Evolutionary conservation across 2,888 invertebrate species (phyloP).

Genomic region (Cyaniris semiargus): DNA sequence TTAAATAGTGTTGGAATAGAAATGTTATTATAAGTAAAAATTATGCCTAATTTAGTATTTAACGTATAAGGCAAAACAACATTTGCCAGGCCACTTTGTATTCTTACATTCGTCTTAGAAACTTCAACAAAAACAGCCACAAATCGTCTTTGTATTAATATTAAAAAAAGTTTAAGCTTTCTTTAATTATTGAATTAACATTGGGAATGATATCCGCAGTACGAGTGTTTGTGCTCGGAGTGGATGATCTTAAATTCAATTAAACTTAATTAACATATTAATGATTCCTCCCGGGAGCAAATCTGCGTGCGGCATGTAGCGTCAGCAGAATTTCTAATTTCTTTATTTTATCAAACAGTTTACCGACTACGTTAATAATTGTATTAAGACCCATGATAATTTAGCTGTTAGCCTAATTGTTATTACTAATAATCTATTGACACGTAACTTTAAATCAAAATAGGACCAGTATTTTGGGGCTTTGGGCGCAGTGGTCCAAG

Average conservation of each 20-base stretch:
- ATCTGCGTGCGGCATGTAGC: neutral
- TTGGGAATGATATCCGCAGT: neutral
- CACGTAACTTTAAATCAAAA: no score
- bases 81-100: no score
- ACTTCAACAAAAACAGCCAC: neutral
- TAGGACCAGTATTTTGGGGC: no score
- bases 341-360: neutral
- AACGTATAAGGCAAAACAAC: no score
- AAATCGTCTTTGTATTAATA: neutral
- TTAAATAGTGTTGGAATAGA: no score
- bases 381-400: no score
- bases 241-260: conserved; percentile 15
- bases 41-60: no score
- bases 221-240: neutral
- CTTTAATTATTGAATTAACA: neutral
- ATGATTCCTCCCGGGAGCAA: neutral
- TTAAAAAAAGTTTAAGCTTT: neutral
- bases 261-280: conserved; percentile 6
- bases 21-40: no score
- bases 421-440: no score
- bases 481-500: no score
- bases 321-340: neutral
- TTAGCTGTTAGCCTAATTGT: no score
- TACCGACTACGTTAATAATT: neutral
- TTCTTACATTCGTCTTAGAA: no score